Conservation (phyloP, 2,797 vertebrate species). For the Fringilla coelebs region DNA sequence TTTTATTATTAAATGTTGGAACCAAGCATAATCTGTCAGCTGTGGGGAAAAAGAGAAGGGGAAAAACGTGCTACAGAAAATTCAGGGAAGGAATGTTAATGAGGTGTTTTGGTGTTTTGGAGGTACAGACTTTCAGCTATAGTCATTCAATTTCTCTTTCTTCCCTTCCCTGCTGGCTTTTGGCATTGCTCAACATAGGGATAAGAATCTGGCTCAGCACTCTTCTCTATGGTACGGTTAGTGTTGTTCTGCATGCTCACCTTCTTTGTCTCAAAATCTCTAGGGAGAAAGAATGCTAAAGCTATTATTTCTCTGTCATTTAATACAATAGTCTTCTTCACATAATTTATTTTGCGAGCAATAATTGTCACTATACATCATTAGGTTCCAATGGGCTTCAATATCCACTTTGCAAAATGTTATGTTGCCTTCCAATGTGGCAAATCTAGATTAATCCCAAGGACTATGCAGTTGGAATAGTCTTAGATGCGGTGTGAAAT, state of each 20-base stretch:
- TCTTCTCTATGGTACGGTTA: background rate
- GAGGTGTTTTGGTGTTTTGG: slow-evolving; percentile 5
- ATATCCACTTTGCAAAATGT: background rate
- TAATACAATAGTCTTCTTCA: background rate
- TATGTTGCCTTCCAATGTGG: background rate
- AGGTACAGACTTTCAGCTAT: background rate
- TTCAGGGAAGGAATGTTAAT: slow-evolving; percentile 29
- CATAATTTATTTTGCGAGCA: slow-evolving; percentile 23
- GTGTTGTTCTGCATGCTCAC: background rate
- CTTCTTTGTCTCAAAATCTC: slow-evolving; percentile 27
- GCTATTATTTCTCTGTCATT: background rate
- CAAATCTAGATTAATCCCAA: background rate
- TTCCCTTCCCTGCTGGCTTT: background rate
- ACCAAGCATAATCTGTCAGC: background rate
- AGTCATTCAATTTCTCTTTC: background rate
- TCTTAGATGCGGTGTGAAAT: background rate
- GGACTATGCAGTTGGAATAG: background rate
- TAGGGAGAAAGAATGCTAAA: background rate
- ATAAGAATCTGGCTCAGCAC: background rate
- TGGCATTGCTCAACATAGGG: background rate
- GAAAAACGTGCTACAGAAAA: background rate
- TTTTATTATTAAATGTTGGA: background rate
- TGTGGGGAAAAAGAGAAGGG: background rate
- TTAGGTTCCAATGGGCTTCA: slow-evolving; percentile 14
- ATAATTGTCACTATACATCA: slow-evolving; percentile 13